Evolutionary conservation across 2,888 invertebrate species (phyloP), one percentile per base, ranked within the genome.

Genomic region (Venustoraphidia nigricollis): DNA sequence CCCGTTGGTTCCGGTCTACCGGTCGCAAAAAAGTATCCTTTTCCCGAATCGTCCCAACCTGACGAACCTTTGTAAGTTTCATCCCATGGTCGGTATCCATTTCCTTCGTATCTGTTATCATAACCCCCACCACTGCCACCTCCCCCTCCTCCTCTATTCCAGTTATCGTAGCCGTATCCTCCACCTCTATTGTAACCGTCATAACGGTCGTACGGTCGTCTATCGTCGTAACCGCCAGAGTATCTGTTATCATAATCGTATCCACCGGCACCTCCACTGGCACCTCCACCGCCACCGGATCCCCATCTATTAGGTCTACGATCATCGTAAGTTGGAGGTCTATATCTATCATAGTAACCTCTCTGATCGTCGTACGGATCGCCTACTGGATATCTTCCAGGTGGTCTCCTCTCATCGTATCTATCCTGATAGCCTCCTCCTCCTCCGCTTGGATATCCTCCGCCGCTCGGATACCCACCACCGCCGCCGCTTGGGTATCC

Each of bases 61-160:
- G 79, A 71, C 56, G 75, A 72, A 2, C 79, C 79, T 41, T 79
- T 73, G 55, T 73, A 73, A 9, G 75, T 73, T 59, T 75, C 75
- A 57, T 75, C 75, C 70, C 71, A 74, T 0, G 75, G 75, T 48
- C 74, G 69, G 48, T 67, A 67, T 36, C 65, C 65, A 54, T 61
- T 60, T 9, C 62, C 63, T 27, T 63, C 56, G 36, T 53, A 53
- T 27, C 51, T 51, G 13, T 53, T 38, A 17, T 49, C 52, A 36
- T 54, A 51, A 39, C 55, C 53, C 43, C 53, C 48, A 35, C 42
- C 42, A 9, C 10, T 42, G 44, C 36, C 49, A 9, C 35, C 38
- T 40, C 49, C 43, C 48, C 54, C 55, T 34, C 53, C 52, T n/a
- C 47, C 44, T 42, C 49, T 49, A 47, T 53, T 52, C 9, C 55